Evolutionary conservation across 1,140 invertebrate species (phyloP).

Genomic region (Euura saliciscinereae): DNA sequence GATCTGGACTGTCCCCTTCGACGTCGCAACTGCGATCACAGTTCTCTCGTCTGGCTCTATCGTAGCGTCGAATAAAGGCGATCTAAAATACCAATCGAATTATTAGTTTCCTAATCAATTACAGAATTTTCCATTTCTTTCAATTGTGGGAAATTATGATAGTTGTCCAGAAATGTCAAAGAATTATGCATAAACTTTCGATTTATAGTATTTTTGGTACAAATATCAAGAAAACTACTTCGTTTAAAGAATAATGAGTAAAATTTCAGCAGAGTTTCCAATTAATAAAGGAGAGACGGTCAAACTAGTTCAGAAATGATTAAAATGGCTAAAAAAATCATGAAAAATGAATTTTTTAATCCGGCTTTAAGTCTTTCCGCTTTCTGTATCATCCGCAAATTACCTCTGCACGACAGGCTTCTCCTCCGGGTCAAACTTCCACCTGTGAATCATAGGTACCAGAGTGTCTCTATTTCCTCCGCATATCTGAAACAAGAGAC

Average conservation of each 20-base stretch:
- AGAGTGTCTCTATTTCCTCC: slow-evolving; percentile 38
- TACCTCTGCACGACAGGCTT: slow-evolving; percentile 19
- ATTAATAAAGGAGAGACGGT: too few species aligned
- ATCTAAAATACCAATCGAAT: slow-evolving; percentile 29
- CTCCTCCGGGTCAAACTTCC: slow-evolving; percentile 41
- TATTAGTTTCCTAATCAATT: too few species aligned
- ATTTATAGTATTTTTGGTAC: too few species aligned
- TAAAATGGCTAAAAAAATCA: neutral
- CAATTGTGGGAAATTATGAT: too few species aligned
- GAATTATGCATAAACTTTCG: too few species aligned
- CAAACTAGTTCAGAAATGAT: neutral
- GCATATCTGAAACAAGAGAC: slow-evolving; percentile 43
- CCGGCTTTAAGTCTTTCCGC: neutral
- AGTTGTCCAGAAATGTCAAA: too few species aligned
- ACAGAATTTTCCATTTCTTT: too few species aligned
- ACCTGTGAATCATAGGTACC: slow-evolving; percentile 46
- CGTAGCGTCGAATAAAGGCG: slow-evolving; percentile 46
- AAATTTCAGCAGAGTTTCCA: neutral
- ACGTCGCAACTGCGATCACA: slow-evolving; percentile 41
- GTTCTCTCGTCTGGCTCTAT: slow-evolving; percentile 41
- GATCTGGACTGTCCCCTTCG: slow-evolving; percentile 39
- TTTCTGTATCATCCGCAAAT: neutral
- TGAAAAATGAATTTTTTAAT: neutral
- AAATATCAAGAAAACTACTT: slow-evolving; percentile 11
- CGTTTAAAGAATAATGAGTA: slow-evolving; percentile 8